phyloP scores from a whole-genome alignment of 2,888 invertebrate species.

The Cenopis cana region DNA sequence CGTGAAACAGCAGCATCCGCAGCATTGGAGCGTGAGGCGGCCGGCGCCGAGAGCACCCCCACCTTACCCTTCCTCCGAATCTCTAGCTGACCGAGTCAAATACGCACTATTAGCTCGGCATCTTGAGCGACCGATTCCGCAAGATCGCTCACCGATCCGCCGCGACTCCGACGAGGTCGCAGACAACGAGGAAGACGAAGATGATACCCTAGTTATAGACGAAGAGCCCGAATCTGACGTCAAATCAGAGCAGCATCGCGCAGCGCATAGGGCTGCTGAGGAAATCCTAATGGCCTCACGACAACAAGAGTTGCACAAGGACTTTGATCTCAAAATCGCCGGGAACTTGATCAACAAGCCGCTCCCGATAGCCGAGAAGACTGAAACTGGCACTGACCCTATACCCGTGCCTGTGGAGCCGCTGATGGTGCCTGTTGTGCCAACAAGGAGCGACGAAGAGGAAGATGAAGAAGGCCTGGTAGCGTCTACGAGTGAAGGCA shows the following conservation, averaged over 20 bases:
- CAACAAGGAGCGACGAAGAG: conserved; percentile 84
- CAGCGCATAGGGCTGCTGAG: conserved; percentile 85
- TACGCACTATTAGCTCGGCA: conserved; percentile 92
- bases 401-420: conserved; percentile 87
- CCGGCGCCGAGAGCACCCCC: conserved; percentile 77
- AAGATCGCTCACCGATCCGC: conserved; percentile 72
- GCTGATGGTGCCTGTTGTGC: conserved; percentile 89
- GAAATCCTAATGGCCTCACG: conserved; percentile 84
- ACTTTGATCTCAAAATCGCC: conserved; percentile 83
- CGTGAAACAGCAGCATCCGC: conserved; percentile 97
- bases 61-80: conserved; percentile 69
- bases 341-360: conserved; percentile 85
- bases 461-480: conserved; percentile 93
- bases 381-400: conserved; percentile 76
- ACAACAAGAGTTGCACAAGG: conserved; percentile 78
- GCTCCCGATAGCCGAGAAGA: conserved; percentile 63
- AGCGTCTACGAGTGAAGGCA: conserved; percentile 92
- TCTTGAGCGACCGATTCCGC: conserved; percentile 86
- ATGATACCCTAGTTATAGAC: conserved; percentile 88
- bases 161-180: conserved; percentile 85
- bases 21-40: conserved; percentile 93
- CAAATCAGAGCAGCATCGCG: conserved; percentile 69
- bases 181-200: conserved; percentile 87
- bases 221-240: conserved; percentile 81
- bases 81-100: conserved; percentile 84